Percentiles rank a stretch among this genome's conserved stretches.
Evolutionary conservation across 1,140 invertebrate species (phyloP).

Genomic region (Pectinophora gossypiella): DNA sequence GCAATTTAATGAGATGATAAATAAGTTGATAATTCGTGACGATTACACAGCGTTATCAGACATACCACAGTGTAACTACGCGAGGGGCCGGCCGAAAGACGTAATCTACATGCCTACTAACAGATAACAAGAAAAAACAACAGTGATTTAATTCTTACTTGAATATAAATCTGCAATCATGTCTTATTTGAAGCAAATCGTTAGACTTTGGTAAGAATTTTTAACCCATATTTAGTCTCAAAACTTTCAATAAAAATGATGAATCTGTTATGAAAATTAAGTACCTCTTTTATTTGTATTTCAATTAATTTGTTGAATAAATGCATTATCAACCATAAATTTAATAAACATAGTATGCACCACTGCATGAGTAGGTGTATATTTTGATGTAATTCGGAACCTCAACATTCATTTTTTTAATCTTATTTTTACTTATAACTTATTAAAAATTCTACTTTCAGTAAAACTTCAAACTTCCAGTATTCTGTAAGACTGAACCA

Average conservation of each 20-base stretch:
- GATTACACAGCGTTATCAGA: background rate
- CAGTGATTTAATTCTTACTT: background rate
- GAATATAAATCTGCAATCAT: conserved; percentile 28
- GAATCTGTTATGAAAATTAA: too few species aligned
- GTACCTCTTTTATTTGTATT: too few species aligned
- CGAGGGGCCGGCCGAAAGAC: conserved; percentile 11
- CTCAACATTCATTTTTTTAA: too few species aligned
- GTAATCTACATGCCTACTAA: conserved; percentile 13
- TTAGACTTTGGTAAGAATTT: conserved; percentile 34
- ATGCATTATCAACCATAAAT: too few species aligned
- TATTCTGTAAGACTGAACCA: conserved; percentile 39
- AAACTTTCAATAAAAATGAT: background rate
- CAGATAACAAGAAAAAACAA: background rate
- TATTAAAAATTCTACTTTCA: too few species aligned
- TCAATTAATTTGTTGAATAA: too few species aligned
- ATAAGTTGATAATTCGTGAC: background rate
- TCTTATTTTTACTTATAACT: too few species aligned
- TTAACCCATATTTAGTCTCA: conserved; percentile 14
- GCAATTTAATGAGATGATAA: conserved; percentile 1
- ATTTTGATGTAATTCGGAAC: too few species aligned
- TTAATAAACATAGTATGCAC: too few species aligned
- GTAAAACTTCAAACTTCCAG: too few species aligned
- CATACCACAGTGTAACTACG: background rate
- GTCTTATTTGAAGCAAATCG: conserved; percentile 39
- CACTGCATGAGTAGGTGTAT: too few species aligned